Base-by-base conservation (phyloP, 2,888 invertebrate genomes). In the Patella pellucida region DNA sequence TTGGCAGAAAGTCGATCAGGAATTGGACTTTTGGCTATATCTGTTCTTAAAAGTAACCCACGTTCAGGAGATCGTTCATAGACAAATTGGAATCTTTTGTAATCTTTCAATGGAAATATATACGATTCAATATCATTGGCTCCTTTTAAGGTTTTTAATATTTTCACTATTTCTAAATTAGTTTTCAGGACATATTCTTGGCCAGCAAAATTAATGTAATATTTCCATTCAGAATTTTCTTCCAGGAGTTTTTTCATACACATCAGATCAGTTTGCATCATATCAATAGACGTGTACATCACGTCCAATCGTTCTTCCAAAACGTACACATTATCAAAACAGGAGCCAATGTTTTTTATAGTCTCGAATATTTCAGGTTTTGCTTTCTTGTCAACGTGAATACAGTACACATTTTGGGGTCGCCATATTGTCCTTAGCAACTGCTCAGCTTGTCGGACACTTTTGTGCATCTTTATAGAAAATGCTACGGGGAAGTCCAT, bases 201-300 rank as follows among this genome's bases (percentile, higher is more conserved):
- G 3, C 87, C 89, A 0, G 89, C 86, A 5, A 89, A 83, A 73
- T 91, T 91, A 52, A 91, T 88, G 77, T 87, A 87, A 77, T 91
- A 91, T 72, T 86, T 87, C 89, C 90, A 91, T 62, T 81, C 82
- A 12, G 79, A 73, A 9, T 74, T 69, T 9, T 82, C 75, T 19
- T 69, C 75, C 31, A 78, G 31, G 15, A 82, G 71, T 19, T 54
- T 71, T 16, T 77, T 73, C 81, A 85, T 83, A 56, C 84, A 85
- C 70, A 79, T 75, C 31, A 85, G 51, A 56, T 85, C 85, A 0
- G 83, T 83, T 19, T 81, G 71, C 2, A 85, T 75, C n/a, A 81
- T 78, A 16, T 76, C 73, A 16, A 82, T 79, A 41, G 82, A 79
- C 5, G 82, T 78, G 75, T 85, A 85, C 1, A 84, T 78, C 4